Percentiles rank a stretch among this genome's conserved stretches.
phyloP scores from a whole-genome alignment of 37 sponge, comb jelly and placozoan species.

The Aplysina aerophoba region DNA sequence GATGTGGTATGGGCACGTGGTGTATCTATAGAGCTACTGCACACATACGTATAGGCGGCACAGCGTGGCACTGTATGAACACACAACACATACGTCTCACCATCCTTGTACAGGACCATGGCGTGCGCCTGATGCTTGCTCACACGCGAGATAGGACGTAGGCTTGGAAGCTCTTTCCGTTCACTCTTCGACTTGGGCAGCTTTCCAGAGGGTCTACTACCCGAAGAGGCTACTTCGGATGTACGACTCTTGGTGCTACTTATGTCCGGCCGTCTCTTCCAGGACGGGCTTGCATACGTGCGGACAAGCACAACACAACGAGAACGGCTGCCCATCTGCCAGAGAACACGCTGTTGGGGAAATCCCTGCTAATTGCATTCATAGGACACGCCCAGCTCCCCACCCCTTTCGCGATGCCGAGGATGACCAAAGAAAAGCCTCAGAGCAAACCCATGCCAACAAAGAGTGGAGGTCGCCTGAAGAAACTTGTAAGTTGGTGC shows the following conservation, averaged over 20 bases:
- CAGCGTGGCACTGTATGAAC: neutral
- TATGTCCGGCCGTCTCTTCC: neutral
- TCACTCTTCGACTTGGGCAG: neutral
- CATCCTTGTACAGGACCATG: conserved; percentile 51
- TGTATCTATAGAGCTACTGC: neutral
- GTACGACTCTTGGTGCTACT: neutral
- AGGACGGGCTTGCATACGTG: neutral
- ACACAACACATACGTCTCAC: conserved; percentile 30
- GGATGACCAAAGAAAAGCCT: too few relatives aligned
- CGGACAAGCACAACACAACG: too few relatives aligned
- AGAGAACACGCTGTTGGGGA: too few relatives aligned
- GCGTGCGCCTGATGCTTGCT: neutral
- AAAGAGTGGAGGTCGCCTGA: too few relatives aligned
- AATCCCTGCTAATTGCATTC: too few relatives aligned
- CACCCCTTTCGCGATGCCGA: too few relatives aligned
- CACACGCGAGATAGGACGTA: neutral
- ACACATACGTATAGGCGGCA: neutral
- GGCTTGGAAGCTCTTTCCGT: neutral
- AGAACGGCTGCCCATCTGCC: too few relatives aligned
- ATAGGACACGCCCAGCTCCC: too few relatives aligned
- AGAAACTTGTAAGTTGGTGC: too few relatives aligned
- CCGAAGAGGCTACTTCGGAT: neutral
- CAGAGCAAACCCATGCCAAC: too few relatives aligned
- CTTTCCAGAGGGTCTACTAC: neutral
- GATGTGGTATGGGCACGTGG: too few relatives aligned